These are phyloP conservation scores for Verasper variegatus DNA, from an alignment of 2,113 vertebrate species.

Conservation along the genomic window DNA sequence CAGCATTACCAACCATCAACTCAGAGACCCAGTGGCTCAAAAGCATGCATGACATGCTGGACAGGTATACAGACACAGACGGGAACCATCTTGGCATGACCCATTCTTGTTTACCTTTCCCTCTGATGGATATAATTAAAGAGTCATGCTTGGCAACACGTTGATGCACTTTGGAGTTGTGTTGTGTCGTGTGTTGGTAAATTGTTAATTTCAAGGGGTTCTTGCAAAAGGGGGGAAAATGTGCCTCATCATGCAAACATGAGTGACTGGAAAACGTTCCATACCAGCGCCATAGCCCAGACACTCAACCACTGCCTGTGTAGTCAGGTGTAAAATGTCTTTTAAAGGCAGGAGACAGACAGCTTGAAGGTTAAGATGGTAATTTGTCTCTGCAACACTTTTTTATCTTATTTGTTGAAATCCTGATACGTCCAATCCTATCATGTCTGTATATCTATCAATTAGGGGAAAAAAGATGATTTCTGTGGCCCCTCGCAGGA, in stretches of 20 bases:
- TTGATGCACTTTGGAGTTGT: conserved; percentile 36
- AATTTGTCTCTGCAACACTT: too few species aligned
- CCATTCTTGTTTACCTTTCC: conserved; percentile 40
- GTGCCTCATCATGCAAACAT: conserved; percentile 41
- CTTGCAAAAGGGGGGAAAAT: conserved; percentile 31
- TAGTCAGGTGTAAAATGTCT: conserved; percentile 33
- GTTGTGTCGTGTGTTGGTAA: conserved; percentile 48
- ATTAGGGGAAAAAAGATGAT: too few species aligned
- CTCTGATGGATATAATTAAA: conserved; percentile 38
- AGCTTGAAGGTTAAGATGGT: neutral
- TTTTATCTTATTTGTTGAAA: too few species aligned
- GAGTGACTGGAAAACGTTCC: conserved; percentile 60
- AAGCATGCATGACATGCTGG: conserved; percentile 28
- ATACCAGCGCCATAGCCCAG: conserved; percentile 30
- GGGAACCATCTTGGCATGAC: conserved; percentile 36
- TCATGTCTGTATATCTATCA: too few species aligned
- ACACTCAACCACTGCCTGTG: conserved; percentile 44
- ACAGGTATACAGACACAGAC: conserved; percentile 29
- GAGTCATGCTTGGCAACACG: conserved; percentile 48
- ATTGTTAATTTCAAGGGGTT: conserved; percentile 36
- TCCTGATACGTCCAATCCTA: too few species aligned
- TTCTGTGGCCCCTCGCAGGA: too few species aligned
- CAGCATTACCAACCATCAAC: conserved; percentile 14
- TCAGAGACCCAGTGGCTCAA: conserved; percentile 21
- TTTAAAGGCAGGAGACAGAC: conserved; percentile 17